Base-by-base conservation (phyloP, 2,888 invertebrate genomes). In the Acronicta psi region DNA sequence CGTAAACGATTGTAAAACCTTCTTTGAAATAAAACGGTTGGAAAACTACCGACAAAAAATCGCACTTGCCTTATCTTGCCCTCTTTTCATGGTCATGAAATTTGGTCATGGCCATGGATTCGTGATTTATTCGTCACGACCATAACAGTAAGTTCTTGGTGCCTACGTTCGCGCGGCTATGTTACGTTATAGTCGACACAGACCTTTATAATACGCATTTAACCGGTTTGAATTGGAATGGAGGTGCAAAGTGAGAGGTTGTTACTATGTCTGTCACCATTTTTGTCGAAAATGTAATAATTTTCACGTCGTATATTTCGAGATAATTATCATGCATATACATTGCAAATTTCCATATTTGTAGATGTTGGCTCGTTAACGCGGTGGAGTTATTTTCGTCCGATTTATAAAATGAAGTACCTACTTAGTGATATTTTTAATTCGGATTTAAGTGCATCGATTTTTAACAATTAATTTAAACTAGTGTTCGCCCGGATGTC, bases 171-270 rank as follows among this genome's bases (percentile, higher is more conserved):
- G 11, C 31, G 0, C 13, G n/a, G 6, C 1, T n/a, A 34, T n/a
- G 6, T 13, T 34, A 31, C 34, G 34, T 1, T n/a, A 6, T n/a
- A 34, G n/a, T 34, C n/a, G n/a, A n/a, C n/a, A 7, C 4, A 34
- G 34, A n/a, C 34, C 34, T 34, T 34, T 34, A 34, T 10, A 46
- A 46, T 42, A 38, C 13, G 43, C 17, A 7, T 17, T 3, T 0
- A 58, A 64, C 63, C 36, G 51, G 60, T 46, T 59, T 20, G 2
- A 10, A 34, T n/a, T 20, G 41, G 41, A 29, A 37, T 36, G 36
- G 4, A 17, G 40, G 9, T 34, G n/a, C 20, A 41, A 34, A 46
- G 67, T 59, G 47, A 68, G 68, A 67, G 68, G 52, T 40, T 31
- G 60, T 59, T 16, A 8, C 36, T 44, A 10, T 17, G 29, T 52